phyloP scores from a whole-genome alignment of 2,113 vertebrate species.

The Sminthopsis crassicaudata region DNA sequence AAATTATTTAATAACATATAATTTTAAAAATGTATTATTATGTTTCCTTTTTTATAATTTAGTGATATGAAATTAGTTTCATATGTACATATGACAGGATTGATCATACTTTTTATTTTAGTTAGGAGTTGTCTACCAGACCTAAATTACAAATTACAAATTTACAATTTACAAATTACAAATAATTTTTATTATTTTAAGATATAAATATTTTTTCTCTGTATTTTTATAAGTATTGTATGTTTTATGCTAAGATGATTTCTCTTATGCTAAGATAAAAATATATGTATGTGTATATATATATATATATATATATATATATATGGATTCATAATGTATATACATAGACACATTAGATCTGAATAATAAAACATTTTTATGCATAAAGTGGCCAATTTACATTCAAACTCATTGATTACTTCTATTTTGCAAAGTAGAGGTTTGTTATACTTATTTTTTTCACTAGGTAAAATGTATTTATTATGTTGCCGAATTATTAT shows the following conservation, averaged over 20 bases:
- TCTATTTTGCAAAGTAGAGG: slow-evolving; percentile 15
- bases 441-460: slow-evolving; percentile 21
- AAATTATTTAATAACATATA: slow-evolving; percentile 52
- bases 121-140: slow-evolving; percentile 31
- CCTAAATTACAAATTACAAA: slow-evolving; percentile 30
- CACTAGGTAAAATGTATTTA: slow-evolving; percentile 2
- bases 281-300: not conserved
- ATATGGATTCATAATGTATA: too few relatives aligned
- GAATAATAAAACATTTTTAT: slow-evolving; percentile 33
- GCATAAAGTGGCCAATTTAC: slow-evolving; percentile 16
- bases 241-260: slow-evolving; percentile 7
- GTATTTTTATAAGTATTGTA: slow-evolving; percentile 8
- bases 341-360: not conserved
- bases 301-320: too few relatives aligned
- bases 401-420: slow-evolving; percentile 24
- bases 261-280: not conserved
- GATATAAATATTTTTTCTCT: slow-evolving; percentile 41
- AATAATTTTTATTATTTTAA: slow-evolving; percentile 1
- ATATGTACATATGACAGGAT: slow-evolving; percentile 16
- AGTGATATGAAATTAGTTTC: slow-evolving; percentile 31
- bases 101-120: slow-evolving; percentile 40
- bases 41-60: slow-evolving; percentile 17
- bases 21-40: slow-evolving; percentile 35
- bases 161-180: too few relatives aligned
- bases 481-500: not conserved